These are phyloP conservation scores for Clusia tigrina DNA, from an alignment of 2,888 invertebrate genomes.

Conservation along the genomic window DNA sequence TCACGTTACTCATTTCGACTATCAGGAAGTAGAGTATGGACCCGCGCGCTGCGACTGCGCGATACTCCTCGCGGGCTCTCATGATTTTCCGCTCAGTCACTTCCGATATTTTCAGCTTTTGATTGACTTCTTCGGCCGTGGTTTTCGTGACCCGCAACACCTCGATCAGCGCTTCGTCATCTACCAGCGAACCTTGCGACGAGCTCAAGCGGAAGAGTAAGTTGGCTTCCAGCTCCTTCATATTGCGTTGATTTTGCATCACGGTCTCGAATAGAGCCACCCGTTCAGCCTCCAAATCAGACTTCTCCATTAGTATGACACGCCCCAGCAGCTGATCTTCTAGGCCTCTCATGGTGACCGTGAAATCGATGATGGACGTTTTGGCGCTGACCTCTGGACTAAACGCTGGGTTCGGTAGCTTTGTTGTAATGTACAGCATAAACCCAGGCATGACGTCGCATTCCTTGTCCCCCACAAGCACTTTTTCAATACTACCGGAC, in stretches of 20 bases:
- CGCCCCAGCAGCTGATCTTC: conserved; percentile 94
- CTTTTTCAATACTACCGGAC: conserved; percentile 95
- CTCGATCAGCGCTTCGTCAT: conserved; percentile 92
- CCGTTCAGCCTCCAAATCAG: conserved; percentile 92
- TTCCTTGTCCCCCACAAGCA: conserved; percentile 94
- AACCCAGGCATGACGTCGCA: conserved; percentile 97
- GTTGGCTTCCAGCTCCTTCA: conserved; percentile 95
- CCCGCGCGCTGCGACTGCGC: conserved; percentile 93
- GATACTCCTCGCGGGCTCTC: conserved; percentile 91
- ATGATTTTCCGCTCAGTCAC: conserved; percentile 95
- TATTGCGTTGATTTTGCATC: conserved; percentile 93
- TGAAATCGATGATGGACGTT: conserved; percentile 96
- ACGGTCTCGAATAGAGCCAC: conserved; percentile 94
- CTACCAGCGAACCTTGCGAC: conserved; percentile 91
- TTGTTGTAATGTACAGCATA: conserved; percentile 94
- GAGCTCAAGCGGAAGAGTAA: conserved; percentile 90
- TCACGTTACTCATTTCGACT: conserved; percentile 96
- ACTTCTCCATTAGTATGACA: conserved; percentile 95
- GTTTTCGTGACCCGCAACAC: conserved; percentile 87
- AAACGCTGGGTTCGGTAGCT: conserved; percentile 94
- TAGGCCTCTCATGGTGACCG: conserved; percentile 94
- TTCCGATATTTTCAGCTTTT: conserved; percentile 90
- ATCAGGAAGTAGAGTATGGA: conserved; percentile 95
- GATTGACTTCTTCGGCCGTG: conserved; percentile 93
- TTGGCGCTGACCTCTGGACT: conserved; percentile 97